Evolutionary conservation across 1,140 invertebrate species (phyloP), one percentile per base, ranked within the genome.

Genomic region (Mylabris phalerata): DNA sequence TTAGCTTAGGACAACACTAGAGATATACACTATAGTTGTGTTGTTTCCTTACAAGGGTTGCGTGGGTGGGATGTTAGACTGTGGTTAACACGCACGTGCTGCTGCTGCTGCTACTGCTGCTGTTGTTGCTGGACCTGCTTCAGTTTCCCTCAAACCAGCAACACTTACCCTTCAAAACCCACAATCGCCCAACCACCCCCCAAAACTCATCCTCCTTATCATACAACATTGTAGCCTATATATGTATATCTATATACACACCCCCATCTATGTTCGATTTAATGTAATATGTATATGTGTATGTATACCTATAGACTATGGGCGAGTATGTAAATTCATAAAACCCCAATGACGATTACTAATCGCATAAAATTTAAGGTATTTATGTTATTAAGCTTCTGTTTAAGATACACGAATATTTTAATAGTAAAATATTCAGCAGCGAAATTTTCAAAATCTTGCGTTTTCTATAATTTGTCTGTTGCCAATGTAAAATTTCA

Each of bases 41-140:
- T 69, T 69, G 67, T 69, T 69, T 69, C 67, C 67, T 69, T 69
- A 68, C 65, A 67, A 67, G 65, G 65, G 65, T 67, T 69, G 63
- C 63, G 63, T 65, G 63, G 67, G 65, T 58, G 62, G 27, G 65
- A 67, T 67, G 63, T 65, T 67, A 67, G 63, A 69, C 50, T 69
- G 67, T 63, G 67, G 67, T 69, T 69, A 65, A 67, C 67, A 69
- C 67, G 67, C 67, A 69, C 67, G 67, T 69, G 67, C 67, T 69
- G 60, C 13, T 13, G 13, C 13, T 13, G 13, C 13, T 13, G 19
- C 19, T 19, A 19, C 19, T 19, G 19, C 19, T 19, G 19, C 19
- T 19, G 19, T 19, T 19, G 19, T 19, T 19, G 19, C 67, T 62
- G 67, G 59, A 61, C 61, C 65, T 64, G 55, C 63, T 55, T 55